Evolutionary conservation across 2,797 vertebrate genomes (phyloP), one percentile per base, ranked within the genome.

Genomic region (Todus mexicanus): DNA sequence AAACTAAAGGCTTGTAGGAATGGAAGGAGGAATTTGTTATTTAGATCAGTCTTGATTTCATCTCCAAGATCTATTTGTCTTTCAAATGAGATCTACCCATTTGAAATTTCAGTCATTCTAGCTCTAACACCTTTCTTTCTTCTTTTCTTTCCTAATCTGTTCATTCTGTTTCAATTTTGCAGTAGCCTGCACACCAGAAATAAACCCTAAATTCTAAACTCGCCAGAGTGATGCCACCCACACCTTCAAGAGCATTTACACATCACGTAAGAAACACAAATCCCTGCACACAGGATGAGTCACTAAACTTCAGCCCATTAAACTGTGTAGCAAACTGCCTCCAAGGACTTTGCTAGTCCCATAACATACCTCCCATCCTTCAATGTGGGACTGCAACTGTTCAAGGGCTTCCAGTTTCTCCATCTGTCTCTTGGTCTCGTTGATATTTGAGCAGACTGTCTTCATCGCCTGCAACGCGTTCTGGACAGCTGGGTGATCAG

Each of bases 351-450:
- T 40, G 15, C 53, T 69, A 47, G n/a, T 78, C 47, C 82, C n/a
- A 9, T 54, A 47, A 80, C 98, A 88, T 97, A 99, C 99, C 99
- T 99, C 99, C 99, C 99, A 99, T 96, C 99, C 99, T 96, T 99
- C 99, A 15, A 99, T 99, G 97, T 98, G 99, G 7, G 99, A 99
- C 98, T 99, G 99, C 89, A 99, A 97, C 96, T 99, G 99, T 89
- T 99, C 99, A 54, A 99, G 97, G n/a, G 98, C 99, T 94, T 99
- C 99, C 96, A 99, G 97, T 95, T 99, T 99, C 97, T 99, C 99
- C 99, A 99, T 99, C 97, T 99, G 99, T 94, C 99, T 98, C 98
- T 99, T 99, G 96, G 99, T 99, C 97, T 99, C 99, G 1, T 99
- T 99, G 98, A 99, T 99, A 97, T 99, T 99, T 96, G 98, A 98